These are phyloP conservation scores for Ceratitis capitata DNA, from an alignment of 1,140 invertebrate species.

Conservation along the genomic window DNA sequence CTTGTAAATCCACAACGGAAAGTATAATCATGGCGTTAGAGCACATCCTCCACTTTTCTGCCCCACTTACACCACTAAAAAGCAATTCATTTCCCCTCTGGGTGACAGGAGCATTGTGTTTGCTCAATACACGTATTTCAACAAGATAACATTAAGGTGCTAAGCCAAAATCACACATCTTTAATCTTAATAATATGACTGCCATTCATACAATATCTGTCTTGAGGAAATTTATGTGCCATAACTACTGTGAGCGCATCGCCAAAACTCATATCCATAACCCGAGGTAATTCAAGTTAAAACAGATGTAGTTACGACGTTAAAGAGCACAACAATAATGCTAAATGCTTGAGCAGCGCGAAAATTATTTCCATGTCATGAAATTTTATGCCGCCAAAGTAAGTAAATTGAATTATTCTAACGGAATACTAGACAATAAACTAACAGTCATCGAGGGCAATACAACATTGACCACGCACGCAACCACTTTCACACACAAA, in stretches of 20 bases:
- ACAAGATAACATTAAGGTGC: background rate
- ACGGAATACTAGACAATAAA: background rate
- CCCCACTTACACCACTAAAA: too few relatives aligned
- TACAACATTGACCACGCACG: too few relatives aligned
- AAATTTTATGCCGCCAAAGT: background rate
- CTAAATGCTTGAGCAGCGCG: background rate
- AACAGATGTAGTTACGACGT: background rate
- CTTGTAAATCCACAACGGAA: too few relatives aligned
- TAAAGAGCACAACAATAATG: background rate
- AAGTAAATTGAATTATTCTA: background rate
- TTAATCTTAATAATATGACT: background rate
- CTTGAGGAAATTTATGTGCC: background rate
- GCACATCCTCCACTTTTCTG: too few relatives aligned
- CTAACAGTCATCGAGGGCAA: background rate
- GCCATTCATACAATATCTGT: too few relatives aligned
- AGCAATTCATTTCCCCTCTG: too few relatives aligned
- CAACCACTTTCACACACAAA: too few relatives aligned
- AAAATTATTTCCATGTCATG: background rate
- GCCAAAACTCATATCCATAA: background rate
- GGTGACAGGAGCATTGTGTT: too few relatives aligned
- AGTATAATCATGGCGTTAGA: too few relatives aligned
- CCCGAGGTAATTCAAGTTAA: background rate
- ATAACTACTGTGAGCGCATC: background rate
- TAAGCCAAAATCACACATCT: background rate
- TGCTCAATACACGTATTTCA: too few relatives aligned